phyloP scores from a whole-genome alignment of 2,113 vertebrate species.

The Cyanoramphus novaezelandiae region DNA sequence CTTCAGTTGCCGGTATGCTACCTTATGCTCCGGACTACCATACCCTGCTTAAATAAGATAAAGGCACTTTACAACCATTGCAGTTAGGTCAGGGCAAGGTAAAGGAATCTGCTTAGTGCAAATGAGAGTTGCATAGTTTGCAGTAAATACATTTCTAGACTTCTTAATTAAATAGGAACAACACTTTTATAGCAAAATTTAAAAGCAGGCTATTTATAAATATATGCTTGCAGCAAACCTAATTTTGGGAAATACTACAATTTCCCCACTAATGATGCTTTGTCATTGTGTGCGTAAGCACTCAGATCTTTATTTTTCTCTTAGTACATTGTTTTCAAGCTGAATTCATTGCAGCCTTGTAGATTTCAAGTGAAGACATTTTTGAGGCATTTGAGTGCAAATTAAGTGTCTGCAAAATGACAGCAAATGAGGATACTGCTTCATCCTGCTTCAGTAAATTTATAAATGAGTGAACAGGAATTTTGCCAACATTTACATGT shows the following conservation, averaged over 20 bases:
- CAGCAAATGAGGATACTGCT: slow-evolving; percentile 55
- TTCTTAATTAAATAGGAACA: slow-evolving; percentile 13
- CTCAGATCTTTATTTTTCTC: slow-evolving; percentile 17
- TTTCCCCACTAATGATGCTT: not conserved
- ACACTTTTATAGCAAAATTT: not conserved
- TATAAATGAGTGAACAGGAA: slow-evolving; percentile 41
- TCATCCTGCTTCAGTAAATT: slow-evolving; percentile 51
- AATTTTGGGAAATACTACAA: not conserved
- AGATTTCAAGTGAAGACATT: slow-evolving; percentile 42
- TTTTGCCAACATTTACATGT: slow-evolving; percentile 50
- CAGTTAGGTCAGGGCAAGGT: not conserved
- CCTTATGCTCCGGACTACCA: not conserved
- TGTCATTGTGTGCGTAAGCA: not conserved
- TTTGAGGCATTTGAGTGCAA: slow-evolving; percentile 51
- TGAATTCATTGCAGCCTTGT: slow-evolving; percentile 1
- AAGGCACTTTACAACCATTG: not conserved
- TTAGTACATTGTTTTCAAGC: not conserved
- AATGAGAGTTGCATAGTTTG: not conserved
- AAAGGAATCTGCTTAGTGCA: not conserved
- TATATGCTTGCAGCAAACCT: not conserved
- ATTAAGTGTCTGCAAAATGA: slow-evolving; percentile 46
- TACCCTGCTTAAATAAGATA: not conserved
- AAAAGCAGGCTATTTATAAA: not conserved
- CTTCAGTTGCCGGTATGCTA: not conserved
- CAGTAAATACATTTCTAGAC: not conserved